Evolutionary conservation across 2,797 vertebrate species (phyloP), one percentile per base, ranked within the genome.

Genomic region (Thaleichthys pacificus): DNA sequence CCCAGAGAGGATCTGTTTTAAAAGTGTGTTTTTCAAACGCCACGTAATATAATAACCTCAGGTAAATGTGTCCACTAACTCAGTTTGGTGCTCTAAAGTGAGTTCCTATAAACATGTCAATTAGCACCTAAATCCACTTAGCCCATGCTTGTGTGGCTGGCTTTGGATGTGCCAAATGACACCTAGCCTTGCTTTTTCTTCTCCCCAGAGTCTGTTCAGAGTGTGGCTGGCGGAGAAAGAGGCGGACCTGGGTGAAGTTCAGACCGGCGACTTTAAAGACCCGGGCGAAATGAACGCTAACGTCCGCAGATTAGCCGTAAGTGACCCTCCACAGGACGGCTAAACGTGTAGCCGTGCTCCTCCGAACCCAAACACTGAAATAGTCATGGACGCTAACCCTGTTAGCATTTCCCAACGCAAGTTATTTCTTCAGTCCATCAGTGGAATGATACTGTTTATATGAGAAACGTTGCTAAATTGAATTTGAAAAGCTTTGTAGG

Each of bases 171-270:
- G 8, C 8, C 68, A 64, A 61, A 58, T 71, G 2, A 69, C 58
- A 42, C 51, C 49, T n/a, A 24, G 1, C 58, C 62, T 2, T 76
- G 42, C 30, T 61, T 61, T 24, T 30, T 21, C 22, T 11, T 47
- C 60, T 79, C 64, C 38, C 79, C 76, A 94, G 98, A 92, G 91
- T 86, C 90, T 96, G 76, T 92, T 99, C 86, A 93, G 91, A 84
- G 90, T 87, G 0, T 99, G 98, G 98, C 83, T 99, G 75, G 87
- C 88, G 12, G 96, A 98, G 86, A 96, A 96, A 83, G 98, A 99
- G 82, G 93, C 94, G 26, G 92, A 93, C 73, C 89, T 99, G 89
- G 93, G 85, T 85, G 93, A 96, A 84, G 93, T 98, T 38, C 96
- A 98, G 88, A 96, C 94, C 0, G 92, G 92, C 87, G 91, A 92